Evolutionary conservation across 2,797 vertebrate genomes (phyloP), one percentile per base, ranked within the genome.

Genomic region (Mallotus villosus): DNA sequence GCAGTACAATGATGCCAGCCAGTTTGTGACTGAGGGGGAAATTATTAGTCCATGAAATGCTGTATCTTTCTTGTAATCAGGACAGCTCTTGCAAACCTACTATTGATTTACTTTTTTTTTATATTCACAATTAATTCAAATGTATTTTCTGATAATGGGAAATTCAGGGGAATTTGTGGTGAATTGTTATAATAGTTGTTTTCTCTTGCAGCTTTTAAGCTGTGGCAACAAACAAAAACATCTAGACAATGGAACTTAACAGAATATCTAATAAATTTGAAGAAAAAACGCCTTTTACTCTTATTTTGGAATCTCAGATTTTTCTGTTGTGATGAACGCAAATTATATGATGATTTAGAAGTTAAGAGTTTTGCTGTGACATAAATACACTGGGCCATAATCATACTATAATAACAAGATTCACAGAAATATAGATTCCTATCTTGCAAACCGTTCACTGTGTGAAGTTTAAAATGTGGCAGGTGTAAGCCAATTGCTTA

Each of bases 201-300:
- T 67, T 41, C 78, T 75, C 72, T 76, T 79, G 67, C 85, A 71
- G 90, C 88, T 65, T 76, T 72, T 74, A 64, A 37, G 86, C 89
- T 87, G 83, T 86, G 82, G 78, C 80, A 75, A 84, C 24, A 78
- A 78, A 90, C 87, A 78, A 32, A 76, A 91, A 88, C 78, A 80
- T 91, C 83, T 90, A 88, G 82, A 87, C 86, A 86, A 86, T 88
- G 87, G 81, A 90, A 85, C 76, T 85, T 90, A 90, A 91, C 85
- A 82, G 80, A 86, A 90, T 90, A 90, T 92, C 87, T 89, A 93
- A 93, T 93, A 92, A 92, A 67, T 51, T 92, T 90, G 74, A 90
- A 87, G 82, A 90, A n/a, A 65, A 74, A 74, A 62, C 19, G 3
- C 17, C 12, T 17, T 51, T 17, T 51, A 51, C 17, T 51, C 49